Evolutionary conservation across 2,888 invertebrate genomes (phyloP).

Genomic region (Syrista parreyssii): DNA sequence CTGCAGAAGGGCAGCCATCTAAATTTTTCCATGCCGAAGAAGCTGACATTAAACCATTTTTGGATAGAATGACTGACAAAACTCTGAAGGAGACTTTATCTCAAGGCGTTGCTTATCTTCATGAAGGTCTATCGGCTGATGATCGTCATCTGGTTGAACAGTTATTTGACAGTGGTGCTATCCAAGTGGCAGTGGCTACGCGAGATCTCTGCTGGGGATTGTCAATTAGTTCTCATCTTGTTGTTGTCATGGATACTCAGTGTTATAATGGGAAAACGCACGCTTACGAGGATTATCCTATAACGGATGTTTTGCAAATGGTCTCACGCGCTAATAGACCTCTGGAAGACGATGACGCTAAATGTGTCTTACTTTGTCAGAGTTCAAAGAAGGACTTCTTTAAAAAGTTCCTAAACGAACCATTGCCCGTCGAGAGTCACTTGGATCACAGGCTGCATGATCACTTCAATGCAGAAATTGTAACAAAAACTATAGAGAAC

Average conservation of each 20-base stretch:
- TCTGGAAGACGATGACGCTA: conserved; percentile 89
- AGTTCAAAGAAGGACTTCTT: conserved; percentile 98
- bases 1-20: conserved; percentile 87
- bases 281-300: conserved; percentile 97
- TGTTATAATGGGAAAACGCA: conserved; percentile 75
- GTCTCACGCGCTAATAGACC: conserved; percentile 96
- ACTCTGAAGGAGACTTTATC: conserved; percentile 91
- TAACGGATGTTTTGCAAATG: conserved; percentile 98
- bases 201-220: conserved; percentile 94
- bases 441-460: conserved; percentile 98
- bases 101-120: conserved; percentile 97
- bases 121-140: conserved; percentile 88
- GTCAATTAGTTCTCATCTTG: conserved; percentile 91
- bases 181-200: conserved; percentile 92
- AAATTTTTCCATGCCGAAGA: conserved; percentile 91
- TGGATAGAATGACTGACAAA: conserved; percentile 89
- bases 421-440: conserved; percentile 97
- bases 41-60: conserved; percentile 88
- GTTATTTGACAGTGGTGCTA: conserved; percentile 91
- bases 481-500: conserved; percentile 99
- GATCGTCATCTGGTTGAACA: conserved; percentile 94
- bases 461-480: conserved; percentile 99
- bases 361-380: conserved; percentile 97
- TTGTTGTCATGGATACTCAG: conserved; percentile 97
- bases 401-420: conserved; percentile 97